A percentile compares a stretch with the other conserved stretches of the same genome.
These are phyloP conservation scores for Auanema freiburgensis DNA, from an alignment of 2,888 invertebrate genomes.

Conservation along the genomic window DNA sequence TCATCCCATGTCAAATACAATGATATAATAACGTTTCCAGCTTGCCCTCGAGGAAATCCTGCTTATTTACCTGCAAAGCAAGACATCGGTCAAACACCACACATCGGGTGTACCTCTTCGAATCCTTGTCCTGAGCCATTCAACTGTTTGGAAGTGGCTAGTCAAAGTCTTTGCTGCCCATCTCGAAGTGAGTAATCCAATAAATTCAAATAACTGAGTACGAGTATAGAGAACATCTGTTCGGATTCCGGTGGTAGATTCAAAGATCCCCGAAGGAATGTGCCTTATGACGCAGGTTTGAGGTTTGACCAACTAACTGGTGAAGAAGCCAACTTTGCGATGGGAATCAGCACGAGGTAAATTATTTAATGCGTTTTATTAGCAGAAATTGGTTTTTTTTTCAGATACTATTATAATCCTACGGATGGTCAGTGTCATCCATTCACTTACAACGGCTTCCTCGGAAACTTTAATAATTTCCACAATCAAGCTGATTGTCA, in stretches of 20 bases:
- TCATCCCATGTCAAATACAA: too few relatives aligned
- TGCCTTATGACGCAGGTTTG: constrained; percentile 42
- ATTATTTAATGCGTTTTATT: not conserved
- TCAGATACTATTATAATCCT: constrained; percentile 47
- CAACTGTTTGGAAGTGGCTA: constrained; percentile 43
- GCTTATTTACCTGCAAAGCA: constrained; percentile 35
- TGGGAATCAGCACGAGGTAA: constrained; percentile 39
- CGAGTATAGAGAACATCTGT: constrained; percentile 41
- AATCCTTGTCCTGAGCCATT: constrained; percentile 45
- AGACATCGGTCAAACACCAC: constrained; percentile 27
- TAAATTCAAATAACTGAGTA: not conserved
- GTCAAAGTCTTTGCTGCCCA: constrained; percentile 47
- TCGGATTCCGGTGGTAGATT: constrained; percentile 36
- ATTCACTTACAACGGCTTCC: constrained; percentile 47
- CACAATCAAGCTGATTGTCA: constrained; percentile 49
- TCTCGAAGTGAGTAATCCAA: constrained; percentile 29
- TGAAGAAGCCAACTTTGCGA: constrained; percentile 39
- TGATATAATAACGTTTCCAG: too few relatives aligned
- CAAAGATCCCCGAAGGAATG: constrained; percentile 25
- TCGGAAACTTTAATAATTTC: constrained; percentile 53
- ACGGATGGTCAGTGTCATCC: constrained; percentile 48
- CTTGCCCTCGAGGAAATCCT: constrained; percentile 46
- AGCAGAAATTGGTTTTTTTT: not conserved
- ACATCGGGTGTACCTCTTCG: constrained; percentile 38
- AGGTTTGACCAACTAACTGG: constrained; percentile 45